These are phyloP conservation scores for Leptopilina drosophilae DNA, from an alignment of 2,888 invertebrate genomes.

Conservation along the genomic window DNA sequence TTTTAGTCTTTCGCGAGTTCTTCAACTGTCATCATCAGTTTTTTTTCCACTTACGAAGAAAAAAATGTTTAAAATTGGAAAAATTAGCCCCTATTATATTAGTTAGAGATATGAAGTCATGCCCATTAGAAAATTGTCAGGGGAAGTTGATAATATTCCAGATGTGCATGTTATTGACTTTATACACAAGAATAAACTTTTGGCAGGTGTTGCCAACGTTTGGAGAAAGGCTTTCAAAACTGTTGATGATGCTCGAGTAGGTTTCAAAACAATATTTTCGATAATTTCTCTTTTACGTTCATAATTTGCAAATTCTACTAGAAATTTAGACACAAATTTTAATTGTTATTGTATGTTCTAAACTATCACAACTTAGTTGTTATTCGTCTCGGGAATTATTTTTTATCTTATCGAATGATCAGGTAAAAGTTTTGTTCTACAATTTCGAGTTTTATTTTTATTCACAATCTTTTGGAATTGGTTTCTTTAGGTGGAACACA, in stretches of 20 bases:
- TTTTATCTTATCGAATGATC: neutral
- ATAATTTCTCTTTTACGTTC: no score
- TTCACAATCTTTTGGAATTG: neutral
- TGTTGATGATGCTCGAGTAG: constrained; percentile 50
- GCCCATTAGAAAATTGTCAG: constrained; percentile 46
- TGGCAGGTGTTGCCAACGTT: constrained; percentile 57
- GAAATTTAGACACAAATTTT: no score
- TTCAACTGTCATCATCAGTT: constrained; percentile 1
- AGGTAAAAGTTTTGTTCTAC: neutral
- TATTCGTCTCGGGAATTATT: no score
- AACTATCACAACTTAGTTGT: no score
- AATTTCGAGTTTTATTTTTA: neutral
- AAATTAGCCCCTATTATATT: neutral
- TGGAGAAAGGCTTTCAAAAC: constrained; percentile 58
- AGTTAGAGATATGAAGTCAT: constrained; percentile 14
- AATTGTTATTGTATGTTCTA: no score
- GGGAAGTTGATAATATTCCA: constrained; percentile 43
- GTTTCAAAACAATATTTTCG: neutral
- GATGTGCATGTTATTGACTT: constrained; percentile 50
- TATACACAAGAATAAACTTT: constrained; percentile 60
- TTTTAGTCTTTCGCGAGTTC: constrained; percentile 9
- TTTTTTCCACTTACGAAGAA: neutral
- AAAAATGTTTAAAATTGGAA: neutral
- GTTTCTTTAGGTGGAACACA: neutral
- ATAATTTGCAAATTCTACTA: no score